Base-by-base conservation (phyloP, 2,113 vertebrate genomes). In the Chaetodon auriga region DNA sequence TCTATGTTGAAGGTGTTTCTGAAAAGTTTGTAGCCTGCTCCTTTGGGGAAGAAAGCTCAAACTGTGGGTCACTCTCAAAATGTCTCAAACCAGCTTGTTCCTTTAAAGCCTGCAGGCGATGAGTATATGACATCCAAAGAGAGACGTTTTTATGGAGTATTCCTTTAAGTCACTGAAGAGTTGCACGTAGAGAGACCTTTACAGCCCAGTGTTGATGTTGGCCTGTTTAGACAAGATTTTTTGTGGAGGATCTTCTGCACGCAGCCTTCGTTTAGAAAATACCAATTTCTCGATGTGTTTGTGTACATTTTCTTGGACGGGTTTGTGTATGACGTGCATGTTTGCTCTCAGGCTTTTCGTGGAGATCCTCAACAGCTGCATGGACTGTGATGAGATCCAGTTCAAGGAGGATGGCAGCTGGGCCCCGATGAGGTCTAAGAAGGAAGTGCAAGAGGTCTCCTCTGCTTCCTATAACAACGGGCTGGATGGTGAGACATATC, bases 381-480 rank as follows among this genome's bases (percentile, higher is more conserved):
- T 96, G 76, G 98, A 99, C 75, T 99, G 98, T 86, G 98, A 99
- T 58, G 98, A 99, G 86, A 99, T 99, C 90, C 98, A 99, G 92
- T 99, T 99, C 69, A 99, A 99, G 80, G 98, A 99, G 85, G 98
- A 99, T 19, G 98, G 98, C 7, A 97, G 95, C 2, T 99, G 98
- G 98, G 96, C 98, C 92, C 98, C 98, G 45, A 99, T 99, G 98
- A 97, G 97, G 80, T 96, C 96, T 0, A 99, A 98, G 94, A 99
- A 97, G 95, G 98, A 99, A 41, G 96, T 99, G 85, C 98, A 99
- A 87, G 97, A 99, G 77, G 97, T 99, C 5, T 96, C 96, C 36
- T 93, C 96, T 0, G 96, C 97, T 0, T 97, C 92, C 13, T 91
- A 85, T 21, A 92, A 95, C 89, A 99, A 99, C 1, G 97, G 98